Evolutionary conservation across 2,888 invertebrate species (phyloP), one percentile per base, ranked within the genome.

Genomic region (Eilema depressum): DNA sequence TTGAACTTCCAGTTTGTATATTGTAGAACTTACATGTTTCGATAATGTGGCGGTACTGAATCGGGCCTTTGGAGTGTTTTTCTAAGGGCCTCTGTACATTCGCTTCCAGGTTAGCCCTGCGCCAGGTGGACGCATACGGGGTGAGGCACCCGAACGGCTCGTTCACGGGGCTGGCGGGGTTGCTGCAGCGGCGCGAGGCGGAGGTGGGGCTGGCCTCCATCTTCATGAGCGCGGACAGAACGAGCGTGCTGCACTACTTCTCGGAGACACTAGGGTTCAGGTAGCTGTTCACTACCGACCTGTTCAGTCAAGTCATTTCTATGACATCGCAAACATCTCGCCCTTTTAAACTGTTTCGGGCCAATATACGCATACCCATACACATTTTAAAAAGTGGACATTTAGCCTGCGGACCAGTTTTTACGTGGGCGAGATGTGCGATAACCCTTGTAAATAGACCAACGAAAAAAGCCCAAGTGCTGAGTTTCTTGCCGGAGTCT

Each of bases 151-250:
- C 84, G 62, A 96, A 96, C 87, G 96, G 96, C 14, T 92, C 96
- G 14, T 96, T 96, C 84, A 92, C 96, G 82, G 96, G 96, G 23
- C 91, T 96, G 70, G 91, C 96, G 78, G 96, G 96, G 41, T 85
- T 91, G 75, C 92, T 96, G 85, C 96, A 96, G 88, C 94, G 96
- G 20, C 89, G 89, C 30, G 92, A 95, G 81, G 84, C 95, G 56
- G 96, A 96, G 83, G 86, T 96, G 73, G 96, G 94, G 53, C 77
- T 90, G 74, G 83, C 89, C 37, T 96, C 96, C 75, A 89, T 96
- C 82, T 96, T 96, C 83, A 96, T 96, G 95, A 93, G 96, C 20
- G 73, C 88, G 0, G 96, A 96, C 86, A 95, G 96, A 62, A 89
- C 95, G 83, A 87, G 87, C 0, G 88, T 95, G 30, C 86, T 95